phyloP scores from a whole-genome alignment of 2,888 invertebrate genomes.

The Eutolmus rufibarbis region DNA sequence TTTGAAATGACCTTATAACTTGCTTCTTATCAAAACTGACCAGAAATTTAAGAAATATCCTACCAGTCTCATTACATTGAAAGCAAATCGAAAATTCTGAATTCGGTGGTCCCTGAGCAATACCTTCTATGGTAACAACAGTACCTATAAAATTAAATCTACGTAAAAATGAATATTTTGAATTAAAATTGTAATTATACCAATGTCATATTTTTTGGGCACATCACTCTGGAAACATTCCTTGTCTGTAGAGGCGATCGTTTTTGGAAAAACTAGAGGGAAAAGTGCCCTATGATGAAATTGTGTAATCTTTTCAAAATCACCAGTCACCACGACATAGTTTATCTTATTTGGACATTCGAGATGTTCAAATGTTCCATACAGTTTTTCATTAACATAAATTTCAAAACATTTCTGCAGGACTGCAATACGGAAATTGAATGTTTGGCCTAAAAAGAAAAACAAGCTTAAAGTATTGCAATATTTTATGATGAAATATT shows the following conservation, averaged over 20 bases:
- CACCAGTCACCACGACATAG: constrained; percentile 57
- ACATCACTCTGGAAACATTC: constrained; percentile 62
- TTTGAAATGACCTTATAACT: constrained; percentile 57
- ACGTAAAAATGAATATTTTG: not conserved
- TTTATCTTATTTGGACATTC: constrained; percentile 61
- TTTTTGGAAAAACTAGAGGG: constrained; percentile 59
- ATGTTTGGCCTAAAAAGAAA: constrained; percentile 54
- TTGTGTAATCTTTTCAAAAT: constrained; percentile 61
- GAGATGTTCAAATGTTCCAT: constrained; percentile 59
- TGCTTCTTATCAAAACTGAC: constrained; percentile 58
- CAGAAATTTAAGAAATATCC: constrained; percentile 58
- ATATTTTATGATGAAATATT: not conserved
- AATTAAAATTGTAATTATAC: constrained; percentile 47
- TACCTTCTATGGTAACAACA: constrained; percentile 60
- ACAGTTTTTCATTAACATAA: constrained; percentile 60
- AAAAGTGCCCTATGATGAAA: constrained; percentile 62
- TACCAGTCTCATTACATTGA: constrained; percentile 59
- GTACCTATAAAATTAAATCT: constrained; percentile 52
- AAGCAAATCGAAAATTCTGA: constrained; percentile 62
- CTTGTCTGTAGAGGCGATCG: constrained; percentile 55
- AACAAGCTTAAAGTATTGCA: not conserved
- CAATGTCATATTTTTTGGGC: constrained; percentile 59
- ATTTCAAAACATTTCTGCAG: constrained; percentile 61
- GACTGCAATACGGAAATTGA: constrained; percentile 60
- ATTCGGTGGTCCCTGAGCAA: constrained; percentile 58